Base-by-base conservation (phyloP, 2,888 invertebrate genomes). In the Tuberolachnus salignus region DNA sequence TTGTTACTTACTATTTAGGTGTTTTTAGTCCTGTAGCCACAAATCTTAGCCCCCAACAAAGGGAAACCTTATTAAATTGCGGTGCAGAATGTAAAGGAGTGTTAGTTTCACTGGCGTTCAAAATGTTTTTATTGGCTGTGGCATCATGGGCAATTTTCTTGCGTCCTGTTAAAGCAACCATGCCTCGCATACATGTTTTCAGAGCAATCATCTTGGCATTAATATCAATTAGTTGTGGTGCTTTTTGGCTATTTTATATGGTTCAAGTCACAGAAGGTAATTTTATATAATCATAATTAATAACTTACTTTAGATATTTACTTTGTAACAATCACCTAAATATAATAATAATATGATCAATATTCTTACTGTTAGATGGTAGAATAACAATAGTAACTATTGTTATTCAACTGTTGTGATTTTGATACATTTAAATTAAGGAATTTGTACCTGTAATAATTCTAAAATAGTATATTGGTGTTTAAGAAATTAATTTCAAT, bases 161-260 rank as follows among this genome's bases (percentile, higher is more conserved):
- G 82, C 89, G 95, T 69, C 91, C 92, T 44, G 91, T 94, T 34
- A 90, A 92, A 82, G 94, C 95, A 26, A 94, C 94, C 19, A 89
- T 97, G 88, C 98, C 98, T 1, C 89, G 98, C 81, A 93, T 98
- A 85, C 95, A 93, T 86, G 88, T 97, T 67, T 95, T 95, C 84
- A 89, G 97, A 83, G 93, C 96, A 0, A 91, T 94, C 83, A 92
- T 96, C n/a, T 87, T 97, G 81, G 90, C 94, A 8, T 89, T 98
- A 75, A 91, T 97, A 53, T 91, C 96, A 57, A 91, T 99, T 16
- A 93, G 97, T 85, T 93, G 94, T 82, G 96, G 98, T 86, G 93
- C 97, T 6, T 98, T 96, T 87, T 99, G 99, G 98, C 88, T 99
- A 21, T 99, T 99, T 87, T 99, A 98, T 86, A 92, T 95, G 83